Evolutionary conservation across 2,113 vertebrate genomes (phyloP), one percentile per base, ranked within the genome.

Genomic region (Ivindomyrus marchei): DNA sequence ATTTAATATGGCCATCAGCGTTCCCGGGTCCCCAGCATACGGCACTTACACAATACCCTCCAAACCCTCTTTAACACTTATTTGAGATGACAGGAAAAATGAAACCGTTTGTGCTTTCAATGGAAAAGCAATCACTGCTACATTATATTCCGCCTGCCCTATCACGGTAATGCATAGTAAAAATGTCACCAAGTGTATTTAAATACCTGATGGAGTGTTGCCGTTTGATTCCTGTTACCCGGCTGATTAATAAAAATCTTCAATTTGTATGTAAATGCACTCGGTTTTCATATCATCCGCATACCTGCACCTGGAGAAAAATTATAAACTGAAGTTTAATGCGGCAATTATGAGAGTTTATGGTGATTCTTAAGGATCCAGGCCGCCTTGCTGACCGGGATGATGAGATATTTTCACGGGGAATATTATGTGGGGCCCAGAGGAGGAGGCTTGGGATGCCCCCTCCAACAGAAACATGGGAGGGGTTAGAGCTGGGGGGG

Each of bases 21-120:
- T 98, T 98, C 98, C 97, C 97, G 97, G 97, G 98, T 97, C 98
- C 97, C 93, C 95, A 97, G 98, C 98, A 99, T 99, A 98, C 97
- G 97, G 98, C 97, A 95, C 91, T 96, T 96, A 97, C 98, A 98
- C 98, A 98, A 98, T 98, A 97, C 97, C 97, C 97, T 98, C 97
- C 97, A 97, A 98, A 97, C 97, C 97, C 97, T 99, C 98, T 98
- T 99, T 99, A 99, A 99, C 98, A 98, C 98, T 99, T 99, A 99
- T 99, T 99, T 98, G 98, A 99, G 98, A 98, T 99, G 98, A 99
- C 98, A 99, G 98, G 98, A 99, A 99, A 99, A 99, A 99, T 99
- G 98, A 99, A 99, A 99, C 97, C 98, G 98, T 99, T 99, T 99
- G 98, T 98, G 98, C 97, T 98, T 98, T 98, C 98, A 98, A 99